Evolutionary conservation across 2,888 invertebrate species (phyloP).

Genomic region (Netelia virgata): DNA sequence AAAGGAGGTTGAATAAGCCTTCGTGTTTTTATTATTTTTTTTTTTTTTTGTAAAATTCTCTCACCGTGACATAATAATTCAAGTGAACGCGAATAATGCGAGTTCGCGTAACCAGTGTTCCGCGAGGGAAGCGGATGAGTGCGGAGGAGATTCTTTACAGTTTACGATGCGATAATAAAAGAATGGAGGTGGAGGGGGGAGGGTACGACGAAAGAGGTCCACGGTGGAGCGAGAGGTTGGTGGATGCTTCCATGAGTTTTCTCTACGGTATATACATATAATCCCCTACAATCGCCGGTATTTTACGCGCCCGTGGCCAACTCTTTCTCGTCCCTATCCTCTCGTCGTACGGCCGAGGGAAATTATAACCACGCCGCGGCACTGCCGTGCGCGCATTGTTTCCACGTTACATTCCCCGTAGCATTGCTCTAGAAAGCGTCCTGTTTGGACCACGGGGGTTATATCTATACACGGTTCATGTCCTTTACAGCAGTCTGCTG

Average conservation of each 20-base stretch:
- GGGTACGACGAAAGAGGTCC: constrained; percentile 13
- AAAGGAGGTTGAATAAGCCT: not conserved
- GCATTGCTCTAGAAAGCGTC: constrained; percentile 28
- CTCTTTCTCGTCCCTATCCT: constrained; percentile 34
- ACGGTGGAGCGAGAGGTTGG: not conserved
- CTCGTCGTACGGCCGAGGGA: constrained; percentile 37
- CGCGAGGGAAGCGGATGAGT: constrained; percentile 11
- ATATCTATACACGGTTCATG: constrained; percentile 13
- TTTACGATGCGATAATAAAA: constrained; percentile 20
- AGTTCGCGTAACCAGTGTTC: constrained; percentile 29
- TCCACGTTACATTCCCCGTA: constrained; percentile 57
- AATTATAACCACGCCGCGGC: constrained; percentile 52
- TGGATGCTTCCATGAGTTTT: constrained; percentile 37
- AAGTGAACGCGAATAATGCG: constrained; percentile 12
- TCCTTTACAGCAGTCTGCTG: constrained; percentile 41
- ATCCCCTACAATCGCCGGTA: constrained; percentile 53
- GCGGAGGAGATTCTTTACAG: constrained; percentile 28
- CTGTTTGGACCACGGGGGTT: not conserved
- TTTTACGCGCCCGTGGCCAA: constrained; percentile 30
- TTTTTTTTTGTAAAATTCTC: not conserved
- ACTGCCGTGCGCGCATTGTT: constrained; percentile 51
- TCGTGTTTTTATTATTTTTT: not conserved
- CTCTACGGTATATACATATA: constrained; percentile 11
- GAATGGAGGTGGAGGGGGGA: constrained; percentile 10
- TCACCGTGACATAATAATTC: not conserved